Evolutionary conservation across 2,797 vertebrate species (phyloP).

Genomic region (Potorous gilbertii): DNA sequence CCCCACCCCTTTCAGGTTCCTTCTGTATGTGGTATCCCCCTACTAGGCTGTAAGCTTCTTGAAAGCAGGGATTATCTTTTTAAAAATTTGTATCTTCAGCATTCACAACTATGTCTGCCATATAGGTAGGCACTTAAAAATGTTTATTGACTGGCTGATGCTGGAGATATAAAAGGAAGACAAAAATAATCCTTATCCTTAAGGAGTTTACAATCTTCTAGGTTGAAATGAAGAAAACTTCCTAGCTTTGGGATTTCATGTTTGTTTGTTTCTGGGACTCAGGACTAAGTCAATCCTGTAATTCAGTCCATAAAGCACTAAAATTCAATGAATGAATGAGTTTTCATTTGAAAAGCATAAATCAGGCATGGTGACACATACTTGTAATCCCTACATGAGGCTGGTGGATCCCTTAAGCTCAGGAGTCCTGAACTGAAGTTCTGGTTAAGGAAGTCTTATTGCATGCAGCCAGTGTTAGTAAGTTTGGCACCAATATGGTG

Average conservation of each 20-base stretch:
- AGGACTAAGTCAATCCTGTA: not conserved
- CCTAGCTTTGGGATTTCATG: not conserved
- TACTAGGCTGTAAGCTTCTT: not conserved
- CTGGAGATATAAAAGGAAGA: not conserved
- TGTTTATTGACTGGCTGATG: not conserved
- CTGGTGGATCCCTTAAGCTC: too few species aligned
- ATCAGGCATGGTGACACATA: not conserved
- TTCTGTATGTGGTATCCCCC: not conserved
- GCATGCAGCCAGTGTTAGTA: too few species aligned
- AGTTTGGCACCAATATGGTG: not conserved
- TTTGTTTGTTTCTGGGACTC: not conserved
- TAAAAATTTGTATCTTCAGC: not conserved
- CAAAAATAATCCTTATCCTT: not conserved
- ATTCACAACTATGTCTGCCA: not conserved
- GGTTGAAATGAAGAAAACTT: not conserved
- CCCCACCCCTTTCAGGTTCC: not conserved
- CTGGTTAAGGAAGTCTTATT: not conserved
- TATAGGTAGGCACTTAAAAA: not conserved
- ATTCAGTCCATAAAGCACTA: not conserved
- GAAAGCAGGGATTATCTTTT: not conserved
- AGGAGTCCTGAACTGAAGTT: not conserved
- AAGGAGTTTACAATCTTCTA: not conserved
- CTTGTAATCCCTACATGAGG: not conserved
- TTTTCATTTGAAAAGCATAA: not conserved
- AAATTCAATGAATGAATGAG: not conserved